Evolutionary conservation across 2,113 vertebrate species (phyloP).

Genomic region (Tonatia bakeri): DNA sequence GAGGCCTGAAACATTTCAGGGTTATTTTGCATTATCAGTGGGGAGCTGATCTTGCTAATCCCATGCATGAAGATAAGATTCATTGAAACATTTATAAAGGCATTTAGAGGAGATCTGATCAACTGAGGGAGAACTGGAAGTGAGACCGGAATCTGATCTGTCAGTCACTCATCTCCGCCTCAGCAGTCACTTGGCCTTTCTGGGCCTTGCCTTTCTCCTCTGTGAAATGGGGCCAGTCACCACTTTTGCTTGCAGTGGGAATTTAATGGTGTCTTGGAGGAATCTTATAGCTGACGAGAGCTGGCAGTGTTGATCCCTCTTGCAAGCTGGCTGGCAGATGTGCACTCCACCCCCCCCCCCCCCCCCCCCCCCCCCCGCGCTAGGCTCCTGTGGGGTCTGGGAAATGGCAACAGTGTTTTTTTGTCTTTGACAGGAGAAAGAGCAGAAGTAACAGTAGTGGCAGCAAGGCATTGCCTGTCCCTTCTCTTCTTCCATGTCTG

Average conservation of each 20-base stretch:
- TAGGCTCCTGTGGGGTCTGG: background rate
- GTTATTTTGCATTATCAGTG: constrained; percentile 67
- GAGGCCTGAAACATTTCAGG: constrained; percentile 67
- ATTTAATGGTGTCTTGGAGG: background rate
- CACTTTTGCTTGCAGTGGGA: background rate
- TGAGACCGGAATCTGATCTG: constrained; percentile 28
- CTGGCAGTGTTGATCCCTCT: background rate
- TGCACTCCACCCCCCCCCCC: background rate
- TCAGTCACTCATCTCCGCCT: constrained; percentile 39
- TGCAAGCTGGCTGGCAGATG: background rate
- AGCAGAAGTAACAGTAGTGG: background rate
- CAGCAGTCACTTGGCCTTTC: background rate
- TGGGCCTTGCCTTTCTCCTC: constrained; percentile 19
- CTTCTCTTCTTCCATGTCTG: background rate
- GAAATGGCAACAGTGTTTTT: background rate
- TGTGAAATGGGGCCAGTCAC: background rate
- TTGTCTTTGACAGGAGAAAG: background rate
- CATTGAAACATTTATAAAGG: constrained; percentile 71
- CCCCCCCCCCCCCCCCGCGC: no score
- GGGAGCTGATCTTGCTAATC: constrained; percentile 65
- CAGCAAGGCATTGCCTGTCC: background rate
- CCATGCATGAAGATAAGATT: constrained; percentile 54
- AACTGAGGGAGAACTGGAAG: background rate
- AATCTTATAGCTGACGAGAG: background rate
- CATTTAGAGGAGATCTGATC: constrained; percentile 30